Base-by-base conservation (phyloP, 2,888 invertebrate genomes). In the Agonopterix subpropinquella region DNA sequence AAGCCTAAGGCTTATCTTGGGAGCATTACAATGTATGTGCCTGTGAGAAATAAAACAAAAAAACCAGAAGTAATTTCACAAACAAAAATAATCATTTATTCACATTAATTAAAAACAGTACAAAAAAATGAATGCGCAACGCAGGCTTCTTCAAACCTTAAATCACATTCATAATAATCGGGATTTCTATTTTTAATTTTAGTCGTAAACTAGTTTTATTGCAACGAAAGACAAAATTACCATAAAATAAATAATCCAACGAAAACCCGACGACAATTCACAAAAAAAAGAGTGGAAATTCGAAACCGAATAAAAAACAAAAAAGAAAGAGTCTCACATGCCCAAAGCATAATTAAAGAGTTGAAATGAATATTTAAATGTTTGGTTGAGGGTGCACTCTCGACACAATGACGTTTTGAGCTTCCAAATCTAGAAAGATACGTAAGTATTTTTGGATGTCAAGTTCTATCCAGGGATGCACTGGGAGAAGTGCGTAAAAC, bases 321-420 rank as follows among this genome's bases (percentile, higher is more conserved):
- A 74, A 69, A 74, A 69, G 53, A 50, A 47, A 67, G 66, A 70
- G 60, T 62, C 79, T 79, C 85, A 85, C 77, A 84, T 85, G 82
- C 76, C 76, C 77, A 75, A 65, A 73, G 83, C 79, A 83, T 85
- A 86, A 87, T 87, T 87, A 87, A 85, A 82, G 80, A 79, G 80
- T 70, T 75, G 70, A 73, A 80, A 88, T 88, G 87, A 88, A 88
- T 87, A 87, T 88, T 88, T 82, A 87, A 86, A 87, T 77, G 70
- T 77, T 62, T 54, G 61, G 73, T 69, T 67, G 74, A 83, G 84
- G 73, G 80, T 71, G 73, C 70, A 67, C 67, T 63, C 68, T 64
- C 63, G 60, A 58, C 73, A 84, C 86, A 85, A 86, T 87, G 82
- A 80, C 77, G 76, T 79, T 82, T 78, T 76, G 77, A 76, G 79